Base-by-base conservation (phyloP, 2,113 vertebrate genomes). In the Tupaia tana region DNA sequence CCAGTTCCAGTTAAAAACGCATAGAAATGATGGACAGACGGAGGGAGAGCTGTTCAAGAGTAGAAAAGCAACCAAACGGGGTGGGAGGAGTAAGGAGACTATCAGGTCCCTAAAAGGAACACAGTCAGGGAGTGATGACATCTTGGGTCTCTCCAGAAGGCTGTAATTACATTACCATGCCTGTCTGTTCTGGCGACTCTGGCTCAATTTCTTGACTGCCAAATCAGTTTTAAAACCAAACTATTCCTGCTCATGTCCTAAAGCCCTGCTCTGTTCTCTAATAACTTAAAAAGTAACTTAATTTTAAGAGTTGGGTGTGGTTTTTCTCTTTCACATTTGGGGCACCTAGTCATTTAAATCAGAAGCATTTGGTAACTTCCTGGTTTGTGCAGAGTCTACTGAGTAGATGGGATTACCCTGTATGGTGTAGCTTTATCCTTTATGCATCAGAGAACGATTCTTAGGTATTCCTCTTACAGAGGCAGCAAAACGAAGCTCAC, bases 281-380 rank as follows among this genome's bases (percentile, higher is more conserved):
- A 52, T 29, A 66, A 91, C 70, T 91, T 95, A 19, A 69, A 80
- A 78, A 92, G 81, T 92, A 92, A 89, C 63, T 61, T 84, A 61
- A 80, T 97, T 86, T 95, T 91, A 84, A 80, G 56, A 86, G 9
- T 34, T 80, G 66, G 73, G 54, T 80, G 89, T 97, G 91, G 64
- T 29, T 87, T 94, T 90, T 74, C 58, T 79, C 15, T 90, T 95
- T 83, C 66, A 86, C 43, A 43, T 75, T 78, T 69, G 61, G 54
- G 77, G 16, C 54, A 64, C 54, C 54, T 31, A 24, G 63, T 81
- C 69, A 29, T 75, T 92, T 54, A 95, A 83, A 71, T 66, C 13
- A 29, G 9, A 43, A 82, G 43, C 66, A 92, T 1, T 67, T 67
- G 90, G 22, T 87, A 80, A 80, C 58, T 87, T 94, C 75, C 34